Evolutionary conservation across 2,888 invertebrate species (phyloP), one percentile per base, ranked within the genome.

Genomic region (Cylindroiulus punctatus): DNA sequence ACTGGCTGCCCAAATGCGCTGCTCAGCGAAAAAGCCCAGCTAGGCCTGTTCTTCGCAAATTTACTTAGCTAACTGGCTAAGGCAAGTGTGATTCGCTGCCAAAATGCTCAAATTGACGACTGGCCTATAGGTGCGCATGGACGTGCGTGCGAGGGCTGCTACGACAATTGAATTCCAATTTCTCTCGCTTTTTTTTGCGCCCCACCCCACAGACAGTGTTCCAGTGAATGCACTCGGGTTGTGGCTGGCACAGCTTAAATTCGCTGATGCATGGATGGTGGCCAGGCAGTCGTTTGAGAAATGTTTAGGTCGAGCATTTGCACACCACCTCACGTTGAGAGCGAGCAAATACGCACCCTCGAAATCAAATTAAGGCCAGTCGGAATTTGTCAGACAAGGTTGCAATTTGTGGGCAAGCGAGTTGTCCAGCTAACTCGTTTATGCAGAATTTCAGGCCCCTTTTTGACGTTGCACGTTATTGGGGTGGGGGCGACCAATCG

Each of bases 31-130:
- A 76, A 76, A 30, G 22, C 22, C 14, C 76, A 10, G 22, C 30
- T 76, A 30, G 30, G 30, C 30, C 12, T 17, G 14, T 5, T 8
- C 22, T 30, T 76, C 76, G 76, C 76, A 76, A 76, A 76, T 76
- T 76, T 76, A 76, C 76, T 76, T 76, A 76, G 76, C 30, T 76
- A 76, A 76, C 76, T 76, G 76, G 76, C 76, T 76, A 76, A 76
- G 30, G 76, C 76, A 76, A 76, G 76, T 76, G 76, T 76, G 76
- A 76, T 26, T 76, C 76, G 76, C 26, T 76, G 76, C 76, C 76
- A 76, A 76, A 76, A 76, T 76, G 26, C 76, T 26, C 26, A 76
- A 76, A 76, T 76, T 76, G 76, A 76, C 76, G 76, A 76, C 76
- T 76, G 76, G 76, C 76, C 76, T 30, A 36, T 36, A 76, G 76